Evolutionary conservation across 2,888 invertebrate genomes (phyloP).

Genomic region (Phortica magna): DNA sequence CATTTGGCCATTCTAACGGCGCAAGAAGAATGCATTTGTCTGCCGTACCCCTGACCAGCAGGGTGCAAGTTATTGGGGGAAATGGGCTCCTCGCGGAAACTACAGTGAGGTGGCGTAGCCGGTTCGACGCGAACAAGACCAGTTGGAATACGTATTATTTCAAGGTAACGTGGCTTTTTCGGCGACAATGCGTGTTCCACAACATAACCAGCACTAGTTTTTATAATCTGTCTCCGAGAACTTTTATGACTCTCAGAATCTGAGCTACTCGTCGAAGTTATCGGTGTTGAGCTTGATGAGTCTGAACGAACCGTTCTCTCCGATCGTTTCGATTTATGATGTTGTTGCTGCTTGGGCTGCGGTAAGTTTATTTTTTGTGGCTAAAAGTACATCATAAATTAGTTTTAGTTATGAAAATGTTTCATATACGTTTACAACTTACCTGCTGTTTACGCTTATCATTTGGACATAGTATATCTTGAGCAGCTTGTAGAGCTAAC

Average conservation of each 20-base stretch:
- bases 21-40: not conserved
- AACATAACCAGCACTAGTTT: constrained; percentile 61
- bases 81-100: constrained; percentile 66
- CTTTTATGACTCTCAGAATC: constrained; percentile 5
- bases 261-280: not conserved
- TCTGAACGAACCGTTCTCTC: not conserved
- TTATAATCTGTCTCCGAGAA: constrained; percentile 42
- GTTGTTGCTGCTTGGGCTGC: not conserved
- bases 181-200: constrained; percentile 40
- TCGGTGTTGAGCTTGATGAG: too few species aligned
- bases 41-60: constrained; percentile 44
- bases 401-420: not conserved
- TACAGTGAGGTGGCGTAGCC: constrained; percentile 60
- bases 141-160: constrained; percentile 57
- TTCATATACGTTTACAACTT: not conserved
- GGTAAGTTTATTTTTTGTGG: constrained; percentile 26
- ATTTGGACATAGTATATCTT: constrained; percentile 44
- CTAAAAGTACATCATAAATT: constrained; percentile 38
- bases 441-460: not conserved
- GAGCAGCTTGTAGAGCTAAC: constrained; percentile 49
- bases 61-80: constrained; percentile 61
- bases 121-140: constrained; percentile 73
- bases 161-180: constrained; percentile 36
- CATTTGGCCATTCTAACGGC: not conserved
- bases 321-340: not conserved